Conservation (phyloP, 30 jellyfish, hydroid and myxozoan species). For the Pseudorhiza aurosa region DNA sequence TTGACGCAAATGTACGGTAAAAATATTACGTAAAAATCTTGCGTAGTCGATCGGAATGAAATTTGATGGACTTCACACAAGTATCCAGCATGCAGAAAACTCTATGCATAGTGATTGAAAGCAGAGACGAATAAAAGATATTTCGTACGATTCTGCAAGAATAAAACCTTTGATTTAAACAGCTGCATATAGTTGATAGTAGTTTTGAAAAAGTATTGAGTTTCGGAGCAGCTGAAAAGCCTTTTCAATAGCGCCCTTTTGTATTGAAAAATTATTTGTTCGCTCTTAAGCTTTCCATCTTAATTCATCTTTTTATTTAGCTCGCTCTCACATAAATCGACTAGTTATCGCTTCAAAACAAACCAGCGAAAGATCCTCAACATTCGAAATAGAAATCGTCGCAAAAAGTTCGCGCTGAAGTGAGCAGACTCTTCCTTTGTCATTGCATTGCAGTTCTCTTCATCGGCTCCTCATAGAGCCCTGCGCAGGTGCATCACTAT, state of each 20-base stretch:
- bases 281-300: slow-evolving; percentile 40
- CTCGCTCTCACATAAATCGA: slow-evolving; percentile 21
- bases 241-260: slow-evolving; percentile 45
- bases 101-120: no score
- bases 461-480: slow-evolving; percentile 1
- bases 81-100: no score
- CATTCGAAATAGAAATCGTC: slow-evolving; percentile 5
- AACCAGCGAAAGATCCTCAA: slow-evolving; percentile 11
- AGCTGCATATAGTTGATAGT: slow-evolving; percentile 67
- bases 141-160: slow-evolving; percentile 35
- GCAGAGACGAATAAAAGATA: slow-evolving; percentile 14
- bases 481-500: slow-evolving; percentile 39
- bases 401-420: slow-evolving; percentile 14
- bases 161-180: slow-evolving; percentile 53
- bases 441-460: no score
- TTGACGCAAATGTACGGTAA: no score
- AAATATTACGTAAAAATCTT: no score
- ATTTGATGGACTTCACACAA: no score
- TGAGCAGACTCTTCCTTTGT: slow-evolving; percentile 36
- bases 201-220: slow-evolving; percentile 67
- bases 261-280: slow-evolving; percentile 52
- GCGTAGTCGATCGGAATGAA: no score
- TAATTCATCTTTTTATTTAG: slow-evolving; percentile 28
- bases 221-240: slow-evolving; percentile 62
- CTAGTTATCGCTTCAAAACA: slow-evolving; percentile 37